A percentile compares a stretch with the other conserved stretches of the same genome.
Evolutionary conservation across 2,797 vertebrate species (phyloP).

Genomic region (Danionella dracula): DNA sequence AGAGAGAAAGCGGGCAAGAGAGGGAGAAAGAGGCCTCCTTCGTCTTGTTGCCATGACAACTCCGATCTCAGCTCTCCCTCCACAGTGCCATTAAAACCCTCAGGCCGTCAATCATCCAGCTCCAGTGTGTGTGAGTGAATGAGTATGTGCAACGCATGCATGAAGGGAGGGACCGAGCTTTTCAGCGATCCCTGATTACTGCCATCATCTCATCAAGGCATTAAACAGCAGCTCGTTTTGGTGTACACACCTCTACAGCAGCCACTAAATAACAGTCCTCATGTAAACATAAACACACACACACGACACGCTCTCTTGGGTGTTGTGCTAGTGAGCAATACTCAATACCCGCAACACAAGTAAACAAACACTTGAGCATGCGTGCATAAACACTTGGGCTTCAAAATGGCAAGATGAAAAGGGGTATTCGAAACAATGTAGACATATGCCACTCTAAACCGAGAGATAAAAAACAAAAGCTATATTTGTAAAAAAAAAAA

Average conservation of each 20-base stretch:
- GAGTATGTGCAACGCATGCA: background rate
- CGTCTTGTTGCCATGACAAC: conserved; percentile 60
- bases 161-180: conserved; percentile 26
- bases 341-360: conserved; percentile 20
- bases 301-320: background rate
- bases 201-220: conserved; percentile 47
- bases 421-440: background rate
- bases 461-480: background rate
- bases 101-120: conserved; percentile 56
- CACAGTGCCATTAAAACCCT: conserved; percentile 57
- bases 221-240: conserved; percentile 46
- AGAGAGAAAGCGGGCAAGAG: conserved; percentile 6
- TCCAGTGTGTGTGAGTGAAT: conserved; percentile 15
- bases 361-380: conserved; percentile 22
- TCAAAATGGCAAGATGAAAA: too few species aligned
- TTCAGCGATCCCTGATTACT: conserved; percentile 43
- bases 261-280: conserved; percentile 44
- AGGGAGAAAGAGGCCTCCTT: conserved; percentile 34
- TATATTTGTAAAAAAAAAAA: background rate
- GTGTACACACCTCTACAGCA: conserved; percentile 29
- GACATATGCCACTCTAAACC: background rate
- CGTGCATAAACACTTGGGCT: conserved; percentile 28
- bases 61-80: conserved; percentile 58
- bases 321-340: background rate
- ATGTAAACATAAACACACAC: conserved; percentile 31